Evolutionary conservation across 2,888 invertebrate species (phyloP), one percentile per base, ranked within the genome.

Genomic region (Agrotis segetum): DNA sequence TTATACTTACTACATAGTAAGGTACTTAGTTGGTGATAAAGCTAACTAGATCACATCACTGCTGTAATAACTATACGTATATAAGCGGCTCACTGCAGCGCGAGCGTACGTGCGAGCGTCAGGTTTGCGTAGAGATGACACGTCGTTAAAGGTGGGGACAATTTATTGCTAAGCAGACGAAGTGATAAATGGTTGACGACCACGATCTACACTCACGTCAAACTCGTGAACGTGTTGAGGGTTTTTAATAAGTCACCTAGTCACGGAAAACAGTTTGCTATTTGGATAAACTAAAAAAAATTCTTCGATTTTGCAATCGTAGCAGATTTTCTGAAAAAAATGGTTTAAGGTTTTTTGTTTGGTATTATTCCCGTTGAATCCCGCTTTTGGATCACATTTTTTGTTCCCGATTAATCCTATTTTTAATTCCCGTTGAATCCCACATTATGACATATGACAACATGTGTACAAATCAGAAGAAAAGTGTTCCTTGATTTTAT

Each of bases 131-230:
- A 56, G 72, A 77, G 78, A 65, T 81, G 79, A 81, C 79, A 79
- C 78, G 55, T 79, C 78, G 78, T 79, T 81, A 81, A 71, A 81
- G 79, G 79, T 79, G 53, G 61, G 61, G 61, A 73, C 78, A 77
- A 79, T 79, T 79, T 79, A 79, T 79, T 81, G 68, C 68, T 59
- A 65, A 81, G 50, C 82, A 81, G 81, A 77, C 77, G 71, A 81
- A 72, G 73, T 79, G 79, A 79, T 79, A 79, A 79, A 79, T 79
- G 68, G 67, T 61, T 73, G 78, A 68, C 53, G 77, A 81, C 79
- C 82, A 62, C 64, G 77, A 81, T 79, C 64, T 77, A 49, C 56
- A 47, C 52, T 77, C 53, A 29, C 62, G 78, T 68, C 78, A 81
- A 72, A 81, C 63, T 65, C 81, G 11, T 46, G 81, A 65, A 77